Evolutionary conservation across 2,113 vertebrate genomes (phyloP).

Genomic region (Nesogale talazaci): DNA sequence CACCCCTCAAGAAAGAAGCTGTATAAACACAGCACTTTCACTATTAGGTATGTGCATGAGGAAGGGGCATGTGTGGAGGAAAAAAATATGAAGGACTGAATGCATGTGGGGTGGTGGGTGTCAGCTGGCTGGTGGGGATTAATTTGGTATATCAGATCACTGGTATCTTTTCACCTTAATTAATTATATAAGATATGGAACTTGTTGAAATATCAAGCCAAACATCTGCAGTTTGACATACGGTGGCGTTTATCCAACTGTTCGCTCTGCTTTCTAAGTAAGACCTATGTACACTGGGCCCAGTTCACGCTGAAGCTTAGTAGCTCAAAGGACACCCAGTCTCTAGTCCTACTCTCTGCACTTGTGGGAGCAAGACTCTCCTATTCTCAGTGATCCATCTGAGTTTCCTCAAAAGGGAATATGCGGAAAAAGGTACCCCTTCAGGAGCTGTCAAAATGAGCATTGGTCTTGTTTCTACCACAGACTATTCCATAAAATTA

Average conservation of each 20-base stretch:
- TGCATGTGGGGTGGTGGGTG: neutral
- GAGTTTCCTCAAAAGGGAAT: neutral
- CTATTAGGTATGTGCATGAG: constrained; percentile 10
- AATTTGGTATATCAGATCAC: neutral
- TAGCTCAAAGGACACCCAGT: neutral
- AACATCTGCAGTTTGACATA: constrained; percentile 64
- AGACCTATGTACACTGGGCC: neutral
- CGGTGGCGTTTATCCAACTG: constrained; percentile 6
- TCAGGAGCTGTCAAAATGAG: neutral
- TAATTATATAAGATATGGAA: constrained; percentile 61
- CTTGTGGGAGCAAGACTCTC: neutral
- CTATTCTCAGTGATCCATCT: neutral
- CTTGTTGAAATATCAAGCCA: constrained; percentile 48
- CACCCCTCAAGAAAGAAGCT: neutral
- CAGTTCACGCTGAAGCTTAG: neutral
- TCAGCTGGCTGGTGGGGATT: constrained; percentile 42
- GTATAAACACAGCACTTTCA: neutral
- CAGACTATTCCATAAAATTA: neutral
- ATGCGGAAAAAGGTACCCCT: neutral
- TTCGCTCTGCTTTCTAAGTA: constrained; percentile 45
- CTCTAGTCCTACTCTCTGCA: neutral
- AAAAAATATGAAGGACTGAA: constrained; percentile 25
- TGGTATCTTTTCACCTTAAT: constrained; percentile 67
- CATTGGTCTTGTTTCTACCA: neutral
- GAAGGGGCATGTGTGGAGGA: neutral